Percentiles rank a stretch among this genome's conserved stretches.
phyloP scores from a whole-genome alignment of 1,140 invertebrate genomes.

The Drosophila tsacasi region DNA sequence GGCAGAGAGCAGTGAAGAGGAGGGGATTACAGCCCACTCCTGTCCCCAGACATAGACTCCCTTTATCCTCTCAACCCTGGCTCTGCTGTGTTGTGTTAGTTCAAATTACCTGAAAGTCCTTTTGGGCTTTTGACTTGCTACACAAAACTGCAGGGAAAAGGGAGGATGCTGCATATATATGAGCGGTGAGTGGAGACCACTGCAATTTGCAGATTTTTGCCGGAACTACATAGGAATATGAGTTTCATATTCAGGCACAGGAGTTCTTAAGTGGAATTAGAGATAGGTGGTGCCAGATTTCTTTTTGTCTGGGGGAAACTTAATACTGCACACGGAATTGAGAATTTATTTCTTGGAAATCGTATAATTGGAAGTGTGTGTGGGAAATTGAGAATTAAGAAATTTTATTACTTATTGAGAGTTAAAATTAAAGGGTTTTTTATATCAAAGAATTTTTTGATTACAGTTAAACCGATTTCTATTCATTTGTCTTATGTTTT shows the following conservation, averaged over 20 bases:
- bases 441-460: too few relatives aligned
- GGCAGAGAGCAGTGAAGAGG: not conserved
- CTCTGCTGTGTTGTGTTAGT: constrained; percentile 55
- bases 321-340: not conserved
- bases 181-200: constrained; percentile 15
- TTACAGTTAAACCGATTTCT: too few relatives aligned
- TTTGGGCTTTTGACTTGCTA: constrained; percentile 59
- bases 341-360: not conserved
- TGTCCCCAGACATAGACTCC: constrained; percentile 37
- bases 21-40: constrained; percentile 1
- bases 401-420: not conserved
- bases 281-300: constrained; percentile 23
- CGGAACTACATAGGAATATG: constrained; percentile 26
- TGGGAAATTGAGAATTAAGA: not conserved
- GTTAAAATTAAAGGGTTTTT: not conserved
- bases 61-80: not conserved
- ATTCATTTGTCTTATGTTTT: too few relatives aligned
- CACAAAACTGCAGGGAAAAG: constrained; percentile 19
- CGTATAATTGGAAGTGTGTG: constrained; percentile 1
- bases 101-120: constrained; percentile 76
- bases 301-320: constrained; percentile 8
- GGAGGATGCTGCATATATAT: not conserved
- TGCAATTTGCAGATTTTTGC: constrained; percentile 53
- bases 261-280: constrained; percentile 39
- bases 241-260: constrained; percentile 25